Conservation (phyloP, 2,113 vertebrate species). For the Takifugu bimaculatus region DNA sequence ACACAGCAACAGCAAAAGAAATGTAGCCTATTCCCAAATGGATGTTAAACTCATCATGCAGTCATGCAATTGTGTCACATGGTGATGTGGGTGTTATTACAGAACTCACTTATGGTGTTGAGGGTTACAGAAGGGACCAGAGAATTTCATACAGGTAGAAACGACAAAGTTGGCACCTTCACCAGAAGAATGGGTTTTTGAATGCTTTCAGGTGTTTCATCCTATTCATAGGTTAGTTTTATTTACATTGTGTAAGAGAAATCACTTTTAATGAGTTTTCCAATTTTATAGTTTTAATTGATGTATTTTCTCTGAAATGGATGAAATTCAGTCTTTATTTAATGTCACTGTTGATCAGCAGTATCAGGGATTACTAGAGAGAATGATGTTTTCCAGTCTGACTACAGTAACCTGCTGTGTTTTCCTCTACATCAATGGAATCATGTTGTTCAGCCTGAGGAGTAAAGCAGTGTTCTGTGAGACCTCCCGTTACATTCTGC, state of each 20-base stretch:
- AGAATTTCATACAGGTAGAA: no score
- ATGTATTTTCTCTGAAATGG: conserved; percentile 4
- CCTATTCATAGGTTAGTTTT: no score
- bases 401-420: conserved; percentile 15
- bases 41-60: no score
- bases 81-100: background rate
- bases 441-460: conserved; percentile 35
- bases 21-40: no score
- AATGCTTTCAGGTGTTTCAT: no score
- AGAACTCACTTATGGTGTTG: background rate
- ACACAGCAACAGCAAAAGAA: no score
- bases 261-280: no score
- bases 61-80: background rate
- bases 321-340: background rate
- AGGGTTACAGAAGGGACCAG: no score
- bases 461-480: conserved; percentile 32
- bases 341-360: background rate
- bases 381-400: background rate
- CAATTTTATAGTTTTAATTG: no score
- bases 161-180: no score
- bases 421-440: conserved; percentile 34
- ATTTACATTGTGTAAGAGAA: no score
- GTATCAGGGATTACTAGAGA: background rate
- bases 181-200: no score
- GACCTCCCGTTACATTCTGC: conserved; percentile 48